Evolutionary conservation across 2,113 vertebrate genomes (phyloP).

Genomic region (Barbus barbus): DNA sequence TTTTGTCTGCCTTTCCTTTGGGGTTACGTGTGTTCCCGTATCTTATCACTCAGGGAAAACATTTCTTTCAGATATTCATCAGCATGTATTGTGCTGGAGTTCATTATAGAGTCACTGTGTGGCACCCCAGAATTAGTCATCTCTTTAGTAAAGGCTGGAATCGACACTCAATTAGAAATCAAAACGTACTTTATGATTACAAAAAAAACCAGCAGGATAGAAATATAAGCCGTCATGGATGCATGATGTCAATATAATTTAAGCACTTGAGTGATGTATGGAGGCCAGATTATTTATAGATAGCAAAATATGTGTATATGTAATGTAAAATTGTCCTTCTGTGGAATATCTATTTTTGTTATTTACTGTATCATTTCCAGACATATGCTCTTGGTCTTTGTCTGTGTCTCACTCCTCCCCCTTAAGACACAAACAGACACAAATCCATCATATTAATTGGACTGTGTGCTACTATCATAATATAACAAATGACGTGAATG

Average conservation of each 20-base stretch:
- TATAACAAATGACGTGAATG: neutral
- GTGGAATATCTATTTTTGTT: neutral
- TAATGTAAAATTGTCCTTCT: neutral
- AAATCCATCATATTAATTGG: neutral
- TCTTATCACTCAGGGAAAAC: neutral
- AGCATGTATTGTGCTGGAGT: neutral
- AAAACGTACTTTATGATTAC: neutral
- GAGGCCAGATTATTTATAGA: neutral
- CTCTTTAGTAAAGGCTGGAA: conserved; percentile 19
- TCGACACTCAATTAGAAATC: conserved; percentile 17
- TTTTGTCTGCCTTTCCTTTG: neutral
- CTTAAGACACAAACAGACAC: neutral
- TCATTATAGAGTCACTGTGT: conserved; percentile 4
- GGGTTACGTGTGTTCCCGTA: neutral
- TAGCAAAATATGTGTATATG: neutral
- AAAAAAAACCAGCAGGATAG: conserved; percentile 5
- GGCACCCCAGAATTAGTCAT: neutral
- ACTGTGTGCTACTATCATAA: neutral
- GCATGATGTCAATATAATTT: neutral
- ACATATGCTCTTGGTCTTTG: neutral
- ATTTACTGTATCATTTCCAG: neutral
- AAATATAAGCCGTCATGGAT: neutral
- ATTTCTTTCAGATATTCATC: neutral
- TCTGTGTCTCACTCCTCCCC: neutral
- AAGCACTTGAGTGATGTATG: neutral